phyloP scores from a whole-genome alignment of 1,140 invertebrate genomes.

The Hesperophylax magnus region DNA sequence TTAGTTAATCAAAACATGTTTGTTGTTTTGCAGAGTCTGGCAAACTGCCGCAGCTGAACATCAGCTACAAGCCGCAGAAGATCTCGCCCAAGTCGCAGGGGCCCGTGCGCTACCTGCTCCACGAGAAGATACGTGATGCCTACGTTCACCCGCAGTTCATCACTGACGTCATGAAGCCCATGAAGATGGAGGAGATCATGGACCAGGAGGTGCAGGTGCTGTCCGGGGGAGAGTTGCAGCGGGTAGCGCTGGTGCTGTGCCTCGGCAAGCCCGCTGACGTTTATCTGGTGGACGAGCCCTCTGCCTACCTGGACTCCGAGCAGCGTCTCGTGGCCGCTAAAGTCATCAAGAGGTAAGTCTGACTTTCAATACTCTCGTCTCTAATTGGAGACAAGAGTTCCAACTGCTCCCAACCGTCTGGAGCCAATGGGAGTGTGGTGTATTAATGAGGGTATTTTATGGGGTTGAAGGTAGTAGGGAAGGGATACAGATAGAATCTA shows the following conservation, averaged over 20 bases:
- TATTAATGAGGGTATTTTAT: too few species aligned
- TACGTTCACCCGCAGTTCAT: slow-evolving; percentile 98
- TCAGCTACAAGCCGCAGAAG: slow-evolving; percentile 99
- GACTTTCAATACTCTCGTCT: too few species aligned
- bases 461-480: too few species aligned
- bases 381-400: too few species aligned
- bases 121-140: slow-evolving; percentile 97
- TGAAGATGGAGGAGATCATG: slow-evolving; percentile 98
- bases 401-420: too few species aligned
- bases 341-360: slow-evolving; percentile 92
- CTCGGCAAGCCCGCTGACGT: slow-evolving; percentile 99
- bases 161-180: slow-evolving; percentile 99
- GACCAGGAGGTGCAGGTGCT: slow-evolving; percentile 99
- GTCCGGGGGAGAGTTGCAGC: slow-evolving; percentile 99
- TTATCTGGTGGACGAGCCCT: slow-evolving; percentile 99
- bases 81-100: slow-evolving; percentile 98
- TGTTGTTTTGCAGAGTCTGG: slow-evolving; percentile 66
- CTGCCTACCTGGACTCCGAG: slow-evolving; percentile 99
- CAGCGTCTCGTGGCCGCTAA: slow-evolving; percentile 99
- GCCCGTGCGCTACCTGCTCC: slow-evolving; percentile 90
- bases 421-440: too few species aligned
- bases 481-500: too few species aligned
- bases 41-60: slow-evolving; percentile 93
- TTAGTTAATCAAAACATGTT: not conserved
- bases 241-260: slow-evolving; percentile 96